Evolutionary conservation across 2,888 invertebrate species (phyloP), one percentile per base, ranked within the genome.

Genomic region (Trypoxylon attenuatum): DNA sequence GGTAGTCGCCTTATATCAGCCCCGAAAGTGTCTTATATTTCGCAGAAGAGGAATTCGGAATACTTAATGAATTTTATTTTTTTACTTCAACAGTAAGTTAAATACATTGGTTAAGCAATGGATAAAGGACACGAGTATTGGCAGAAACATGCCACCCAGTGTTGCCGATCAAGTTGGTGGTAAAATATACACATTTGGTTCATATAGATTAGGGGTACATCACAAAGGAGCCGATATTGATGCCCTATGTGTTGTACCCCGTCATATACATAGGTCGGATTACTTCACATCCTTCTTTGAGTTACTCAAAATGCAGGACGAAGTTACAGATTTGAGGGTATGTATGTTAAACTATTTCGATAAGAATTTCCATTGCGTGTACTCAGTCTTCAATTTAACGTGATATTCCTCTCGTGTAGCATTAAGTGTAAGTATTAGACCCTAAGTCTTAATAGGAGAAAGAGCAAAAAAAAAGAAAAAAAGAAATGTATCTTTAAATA

Each of bases 171-270:
- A 93, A 73, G 94, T 98, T 59, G 98, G 99, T 18, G 99, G 99
- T 2, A 98, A 98, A 89, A 97, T 99, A 65, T 99, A 97, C 85
- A 99, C 99, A n/a, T 99, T 99, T 88, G 99, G 99, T 43, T 99
- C 99, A 56, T 99, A 99, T 86, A 90, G 96, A 73, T 90, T 95
- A 76, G 95, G 99, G 78, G 99, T 99, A 5, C 98, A 98, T 86
- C 97, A 97, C 80, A 94, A 95, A 88, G 99, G 99, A 27, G 99
- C 99, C 67, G 99, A 99, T 90, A 99, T 99, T 80, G 99, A 99
- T 89, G 98, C 99, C 0, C 88, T 99, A 21, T 98, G 98, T 88
- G 98, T 99, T 18, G 98, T 96, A 21, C 99, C 99, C 8, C 90
- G 98, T 38, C 99, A 99, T 87, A 95, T 99, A 69, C 94, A 95